Percentiles rank a stretch among this genome's conserved stretches.
Evolutionary conservation across 2,888 invertebrate species (phyloP).

Genomic region (Dolichomitus sp.): DNA sequence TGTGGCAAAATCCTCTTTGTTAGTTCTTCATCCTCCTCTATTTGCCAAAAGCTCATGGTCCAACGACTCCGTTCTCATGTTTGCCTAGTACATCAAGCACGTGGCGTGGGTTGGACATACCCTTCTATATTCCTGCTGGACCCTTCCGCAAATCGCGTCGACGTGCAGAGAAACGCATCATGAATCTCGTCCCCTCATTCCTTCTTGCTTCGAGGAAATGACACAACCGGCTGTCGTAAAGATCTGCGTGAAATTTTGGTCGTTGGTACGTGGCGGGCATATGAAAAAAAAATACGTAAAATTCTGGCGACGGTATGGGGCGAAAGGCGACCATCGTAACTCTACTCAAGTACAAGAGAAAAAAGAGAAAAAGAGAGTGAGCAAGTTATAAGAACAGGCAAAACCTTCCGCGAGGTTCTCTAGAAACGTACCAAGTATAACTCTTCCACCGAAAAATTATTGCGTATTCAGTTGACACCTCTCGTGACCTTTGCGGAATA

Average conservation of each 20-base stretch:
- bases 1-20: neutral
- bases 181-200: constrained; percentile 12
- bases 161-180: constrained; percentile 34
- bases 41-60: constrained; percentile 7
- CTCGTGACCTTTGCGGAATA: constrained; percentile 16
- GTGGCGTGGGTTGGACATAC: neutral
- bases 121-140: constrained; percentile 16
- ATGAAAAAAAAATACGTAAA: constrained; percentile 44
- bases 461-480: constrained; percentile 15
- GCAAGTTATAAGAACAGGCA: constrained; percentile 17
- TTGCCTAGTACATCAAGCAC: neutral
- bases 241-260: constrained; percentile 52
- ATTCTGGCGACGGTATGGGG: neutral
- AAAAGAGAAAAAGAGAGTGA: neutral
- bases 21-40: neutral
- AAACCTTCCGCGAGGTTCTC: constrained; percentile 11
- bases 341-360: constrained; percentile 17
- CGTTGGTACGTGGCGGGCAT: constrained; percentile 56
- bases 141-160: constrained; percentile 30
- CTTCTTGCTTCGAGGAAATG: constrained; percentile 13
- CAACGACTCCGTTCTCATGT: neutral
- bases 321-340: constrained; percentile 7
- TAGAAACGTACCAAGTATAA: constrained; percentile 14
- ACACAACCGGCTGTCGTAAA: constrained; percentile 45
- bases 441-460: constrained; percentile 22